These are phyloP conservation scores for Cettia cetti DNA, from an alignment of 2,113 vertebrate species.

Conservation along the genomic window DNA sequence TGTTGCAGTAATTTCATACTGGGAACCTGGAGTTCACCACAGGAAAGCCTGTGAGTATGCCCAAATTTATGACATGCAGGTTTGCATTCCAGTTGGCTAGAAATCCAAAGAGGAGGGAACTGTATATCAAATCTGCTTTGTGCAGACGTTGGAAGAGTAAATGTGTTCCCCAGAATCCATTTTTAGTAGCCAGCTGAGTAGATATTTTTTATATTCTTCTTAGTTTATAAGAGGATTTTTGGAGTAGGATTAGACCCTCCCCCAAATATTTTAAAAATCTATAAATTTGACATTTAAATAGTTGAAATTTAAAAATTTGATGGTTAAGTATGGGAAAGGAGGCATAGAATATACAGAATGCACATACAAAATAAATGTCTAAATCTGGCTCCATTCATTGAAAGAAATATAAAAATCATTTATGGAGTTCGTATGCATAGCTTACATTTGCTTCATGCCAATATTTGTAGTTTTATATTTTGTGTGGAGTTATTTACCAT, in stretches of 20 bases:
- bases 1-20: conserved; percentile 47
- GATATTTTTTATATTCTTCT: neutral
- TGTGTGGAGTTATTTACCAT: neutral
- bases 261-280: neutral
- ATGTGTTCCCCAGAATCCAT: neutral
- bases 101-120: neutral
- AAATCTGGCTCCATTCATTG: neutral
- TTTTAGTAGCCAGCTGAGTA: neutral
- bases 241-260: neutral
- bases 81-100: conserved; percentile 12
- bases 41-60: conserved; percentile 19
- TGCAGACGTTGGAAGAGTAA: neutral
- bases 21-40: conserved; percentile 18
- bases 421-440: neutral
- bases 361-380: neutral
- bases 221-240: neutral
- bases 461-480: neutral
- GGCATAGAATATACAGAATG: neutral
- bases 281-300: neutral
- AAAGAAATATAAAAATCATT: neutral
- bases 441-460: neutral
- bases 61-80: conserved; percentile 6
- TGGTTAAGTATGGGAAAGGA: neutral
- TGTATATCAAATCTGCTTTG: neutral
- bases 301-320: neutral